Evolutionary conservation across 2,797 vertebrate genomes (phyloP).

Genomic region (Varecia variegata): DNA sequence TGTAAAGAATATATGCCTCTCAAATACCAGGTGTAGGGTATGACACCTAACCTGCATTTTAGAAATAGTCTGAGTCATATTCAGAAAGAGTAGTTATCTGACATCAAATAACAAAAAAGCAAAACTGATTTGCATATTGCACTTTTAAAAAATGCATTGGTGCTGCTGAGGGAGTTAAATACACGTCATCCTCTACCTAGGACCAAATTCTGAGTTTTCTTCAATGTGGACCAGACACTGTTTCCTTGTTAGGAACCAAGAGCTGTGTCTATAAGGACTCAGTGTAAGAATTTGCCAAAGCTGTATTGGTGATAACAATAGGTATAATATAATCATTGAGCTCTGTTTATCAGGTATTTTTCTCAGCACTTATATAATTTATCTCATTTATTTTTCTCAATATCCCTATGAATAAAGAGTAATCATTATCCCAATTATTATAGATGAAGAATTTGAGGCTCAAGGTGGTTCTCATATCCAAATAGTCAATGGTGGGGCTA

Average conservation of each 20-base stretch:
- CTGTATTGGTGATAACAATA: not conserved
- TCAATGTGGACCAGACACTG: not conserved
- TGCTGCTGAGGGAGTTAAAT: not conserved
- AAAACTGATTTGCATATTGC: not conserved
- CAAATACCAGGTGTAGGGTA: not conserved
- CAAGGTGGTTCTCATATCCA: not conserved
- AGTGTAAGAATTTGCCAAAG: not conserved
- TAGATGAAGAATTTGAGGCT: not conserved
- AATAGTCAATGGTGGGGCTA: not conserved
- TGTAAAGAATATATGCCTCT: not conserved
- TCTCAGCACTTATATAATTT: not conserved
- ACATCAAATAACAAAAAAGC: not conserved
- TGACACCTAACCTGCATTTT: not conserved
- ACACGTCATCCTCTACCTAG: not conserved
- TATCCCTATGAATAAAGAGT: not conserved
- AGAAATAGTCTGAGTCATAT: not conserved
- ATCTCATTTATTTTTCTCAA: not conserved
- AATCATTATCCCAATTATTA: not conserved
- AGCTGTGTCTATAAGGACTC: not conserved
- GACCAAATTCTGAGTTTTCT: not conserved
- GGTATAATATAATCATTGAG: not conserved
- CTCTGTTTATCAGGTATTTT: not conserved
- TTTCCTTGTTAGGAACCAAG: not conserved
- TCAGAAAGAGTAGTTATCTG: not conserved
- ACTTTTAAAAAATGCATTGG: not conserved